Conservation (phyloP, 2,113 vertebrate genomes). For the Hemichromis elongatus region DNA sequence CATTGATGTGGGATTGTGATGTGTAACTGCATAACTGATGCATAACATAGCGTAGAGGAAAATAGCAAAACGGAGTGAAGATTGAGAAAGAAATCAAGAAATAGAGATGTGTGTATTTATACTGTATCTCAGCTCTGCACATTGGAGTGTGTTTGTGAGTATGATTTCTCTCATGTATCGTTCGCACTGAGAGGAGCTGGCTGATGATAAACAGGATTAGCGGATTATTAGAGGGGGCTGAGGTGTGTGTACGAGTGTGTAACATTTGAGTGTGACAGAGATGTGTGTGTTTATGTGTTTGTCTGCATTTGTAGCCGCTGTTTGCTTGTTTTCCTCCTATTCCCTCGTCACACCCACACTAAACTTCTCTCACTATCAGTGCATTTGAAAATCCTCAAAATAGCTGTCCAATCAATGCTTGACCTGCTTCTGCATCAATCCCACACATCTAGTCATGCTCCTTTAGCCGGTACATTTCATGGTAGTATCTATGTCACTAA, state of each 20-base stretch:
- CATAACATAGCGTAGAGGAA: conserved; percentile 35
- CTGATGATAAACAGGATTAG: conserved; percentile 76
- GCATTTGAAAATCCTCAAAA: conserved; percentile 28
- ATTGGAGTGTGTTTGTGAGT: conserved; percentile 68
- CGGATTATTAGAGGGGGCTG: conserved; percentile 72
- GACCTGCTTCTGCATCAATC: conserved; percentile 44
- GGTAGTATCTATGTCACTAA: conserved; percentile 11
- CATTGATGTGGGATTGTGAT: conserved; percentile 69
- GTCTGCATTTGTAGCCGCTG: neutral
- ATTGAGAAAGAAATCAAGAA: conserved; percentile 64
- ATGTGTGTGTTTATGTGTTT: conserved; percentile 10
- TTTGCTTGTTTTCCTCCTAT: conserved; percentile 29
- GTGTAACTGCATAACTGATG: conserved; percentile 55
- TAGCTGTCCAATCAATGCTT: conserved; percentile 20
- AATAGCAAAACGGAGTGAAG: conserved; percentile 20
- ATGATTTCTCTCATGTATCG: conserved; percentile 67
- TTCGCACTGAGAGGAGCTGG: conserved; percentile 60
- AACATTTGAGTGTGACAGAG: neutral
- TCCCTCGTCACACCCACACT: conserved; percentile 57
- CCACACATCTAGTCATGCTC: conserved; percentile 15
- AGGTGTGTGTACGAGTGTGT: conserved; percentile 54
- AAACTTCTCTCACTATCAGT: conserved; percentile 39
- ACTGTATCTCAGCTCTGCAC: conserved; percentile 68
- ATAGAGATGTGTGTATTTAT: conserved; percentile 64
- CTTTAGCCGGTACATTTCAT: neutral